Base-by-base conservation (phyloP, 2,113 vertebrate species). In the Sylvietta virens region DNA sequence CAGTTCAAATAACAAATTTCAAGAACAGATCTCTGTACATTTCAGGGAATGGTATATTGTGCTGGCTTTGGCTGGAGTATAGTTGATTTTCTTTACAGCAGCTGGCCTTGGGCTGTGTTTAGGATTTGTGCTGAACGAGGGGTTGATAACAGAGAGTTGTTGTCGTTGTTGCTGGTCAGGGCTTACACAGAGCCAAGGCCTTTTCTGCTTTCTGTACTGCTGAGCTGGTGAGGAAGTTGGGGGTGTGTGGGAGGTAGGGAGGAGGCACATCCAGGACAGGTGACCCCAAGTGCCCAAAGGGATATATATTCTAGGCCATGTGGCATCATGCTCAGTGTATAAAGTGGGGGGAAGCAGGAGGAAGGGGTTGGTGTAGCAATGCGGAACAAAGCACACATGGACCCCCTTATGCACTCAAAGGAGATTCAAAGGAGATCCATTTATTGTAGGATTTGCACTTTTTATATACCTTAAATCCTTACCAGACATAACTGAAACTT, bases 151-250 rank as follows among this genome's bases (percentile, higher is more conserved):
- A 40, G 1, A 57, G 50, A 20, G 20, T 30, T 35, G 7, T 4
- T 58, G 65, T 24, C 66, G 10, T 50, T 35, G 1, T 17, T 66
- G 61, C 6, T 31, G 44, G 31, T 26, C 17, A 76, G 31, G 1
- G 21, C 13, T 76, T 26, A 3, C 35, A 35, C 17, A 50, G 16
- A 76, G 21, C 8, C 51, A 31, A 66, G 16, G 6, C 11, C 11
- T 40, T 35, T 86, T 21, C 71, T 58, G 16, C 31, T 50, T 35
- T 48, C 6, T 1, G 0, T 22, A 3, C 26, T 57, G 37, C 51
- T 2, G 3, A 0, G 0, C 21, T 44, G 26, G 14, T 9, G 37
- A 44, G 26, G 53, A 60, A 58, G 9, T 3, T 18, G 28, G 30
- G 11, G 7, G 12, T n/a, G 53, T 15, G 4, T 11, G 35, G 9